Evolutionary conservation across 2,113 vertebrate species (phyloP).

Genomic region (Garra rufa): DNA sequence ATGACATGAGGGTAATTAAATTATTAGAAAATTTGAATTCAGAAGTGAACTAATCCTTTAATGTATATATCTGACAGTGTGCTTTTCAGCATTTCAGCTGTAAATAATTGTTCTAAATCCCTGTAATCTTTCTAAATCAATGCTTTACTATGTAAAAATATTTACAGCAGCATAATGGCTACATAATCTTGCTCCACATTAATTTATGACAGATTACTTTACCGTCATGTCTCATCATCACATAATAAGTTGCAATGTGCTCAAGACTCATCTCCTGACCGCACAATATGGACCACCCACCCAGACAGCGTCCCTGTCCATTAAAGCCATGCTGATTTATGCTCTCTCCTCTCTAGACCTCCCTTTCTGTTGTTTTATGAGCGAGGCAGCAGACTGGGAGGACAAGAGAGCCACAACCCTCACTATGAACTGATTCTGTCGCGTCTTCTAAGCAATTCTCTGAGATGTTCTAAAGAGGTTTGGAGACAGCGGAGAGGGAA

Average conservation of each 20-base stretch:
- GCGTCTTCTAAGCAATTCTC: slow-evolving; percentile 24
- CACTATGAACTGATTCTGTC: slow-evolving; percentile 33
- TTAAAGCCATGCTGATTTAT: slow-evolving; percentile 64
- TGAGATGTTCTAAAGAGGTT: slow-evolving; percentile 41
- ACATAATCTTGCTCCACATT: not conserved
- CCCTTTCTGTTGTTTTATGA: slow-evolving; percentile 61
- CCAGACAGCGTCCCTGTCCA: slow-evolving; percentile 39
- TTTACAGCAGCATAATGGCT: not conserved
- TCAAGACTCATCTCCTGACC: not conserved
- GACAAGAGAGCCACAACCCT: slow-evolving; percentile 44
- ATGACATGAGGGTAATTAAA: no score
- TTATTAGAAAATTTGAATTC: no score
- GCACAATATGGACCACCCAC: slow-evolving; percentile 52
- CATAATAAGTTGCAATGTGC: not conserved
- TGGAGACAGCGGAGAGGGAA: slow-evolving; percentile 29
- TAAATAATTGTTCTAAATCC: not conserved
- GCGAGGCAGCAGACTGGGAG: slow-evolving; percentile 46
- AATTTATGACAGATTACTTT: slow-evolving; percentile 2
- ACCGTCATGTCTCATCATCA: not conserved
- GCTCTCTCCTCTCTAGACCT: slow-evolving; percentile 44
- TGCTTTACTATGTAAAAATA: not conserved
- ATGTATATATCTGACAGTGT: not conserved
- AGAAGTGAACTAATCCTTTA: not conserved
- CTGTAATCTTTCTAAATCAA: not conserved
- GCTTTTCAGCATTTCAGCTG: not conserved